Base-by-base conservation (phyloP, 2,888 invertebrate genomes). In the Drosophila siamana region DNA sequence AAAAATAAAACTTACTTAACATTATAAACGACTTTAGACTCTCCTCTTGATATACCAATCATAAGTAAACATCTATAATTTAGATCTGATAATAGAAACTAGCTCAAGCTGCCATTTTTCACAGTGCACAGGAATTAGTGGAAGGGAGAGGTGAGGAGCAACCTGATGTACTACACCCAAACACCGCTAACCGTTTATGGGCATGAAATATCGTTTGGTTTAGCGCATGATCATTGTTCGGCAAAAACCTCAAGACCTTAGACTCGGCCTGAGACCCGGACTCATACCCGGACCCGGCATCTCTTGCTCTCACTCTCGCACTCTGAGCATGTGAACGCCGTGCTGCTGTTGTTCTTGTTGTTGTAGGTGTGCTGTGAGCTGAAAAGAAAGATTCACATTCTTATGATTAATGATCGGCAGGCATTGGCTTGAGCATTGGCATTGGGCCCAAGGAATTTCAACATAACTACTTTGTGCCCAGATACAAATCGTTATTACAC, bases 401-500 rank as follows among this genome's bases (percentile, higher is more conserved):
- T 76, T 78, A 84, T 85, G 85, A 85, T 85, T 85, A 88, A 85
- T 85, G 85, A 85, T 87, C 74, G 48, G 15, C 63, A 69, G 63
- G 74, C 77, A 72, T 67, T 47, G 79, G 36, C 36, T 38, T 38
- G 36, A 13, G 60, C 61, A 64, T 30, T 41, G 41, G 41, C 41
- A 19, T 16, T 19, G 28, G 56, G 50, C 51, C 56, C 89, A 83
- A 82, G 88, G 90, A 90, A 90, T 90, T 90, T 90, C 90, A 90
- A 90, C 90, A 87, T 89, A 89, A 85, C 88, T 86, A 85, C 85
- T 85, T 88, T 85, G 85, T 84, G 85, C 88, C 80, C 88, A 79
- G 86, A 86, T 91, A 90, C 90, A 90, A 91, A 91, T 91, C 91
- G 91, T 90, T 90, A 90, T 90, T 90, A 91, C 91, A 90, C 89